These are phyloP conservation scores for Brachionus rotundiformis DNA, from an alignment of 1,140 invertebrate species.

Conservation along the genomic window DNA sequence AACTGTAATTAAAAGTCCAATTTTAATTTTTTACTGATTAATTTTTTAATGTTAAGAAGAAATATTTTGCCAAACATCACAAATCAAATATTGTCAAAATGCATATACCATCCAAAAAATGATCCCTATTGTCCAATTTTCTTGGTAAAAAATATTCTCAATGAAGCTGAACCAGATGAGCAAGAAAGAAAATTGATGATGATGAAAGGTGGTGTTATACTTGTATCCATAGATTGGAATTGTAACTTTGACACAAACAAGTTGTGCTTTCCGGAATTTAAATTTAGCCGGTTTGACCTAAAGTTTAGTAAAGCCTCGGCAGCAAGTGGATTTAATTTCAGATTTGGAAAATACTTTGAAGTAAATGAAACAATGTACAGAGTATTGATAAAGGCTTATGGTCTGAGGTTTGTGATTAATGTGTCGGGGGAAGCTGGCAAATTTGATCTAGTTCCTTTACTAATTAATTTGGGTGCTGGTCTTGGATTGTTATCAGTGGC, in stretches of 20 bases:
- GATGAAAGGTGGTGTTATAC: constrained; percentile 65
- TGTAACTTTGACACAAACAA: constrained; percentile 66
- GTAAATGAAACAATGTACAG: constrained; percentile 26
- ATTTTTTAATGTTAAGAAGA: background rate
- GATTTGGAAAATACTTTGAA: constrained; percentile 13
- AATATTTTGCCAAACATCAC: constrained; percentile 27
- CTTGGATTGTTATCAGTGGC: constrained; percentile 34
- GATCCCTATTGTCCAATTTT: constrained; percentile 67
- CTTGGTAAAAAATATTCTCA: constrained; percentile 64
- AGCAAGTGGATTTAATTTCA: constrained; percentile 66
- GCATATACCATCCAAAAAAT: background rate
- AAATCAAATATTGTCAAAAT: constrained; percentile 2
- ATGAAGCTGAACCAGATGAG: constrained; percentile 60
- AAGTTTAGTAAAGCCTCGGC: constrained; percentile 58
- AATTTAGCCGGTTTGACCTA: constrained; percentile 64
- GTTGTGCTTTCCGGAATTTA: constrained; percentile 61
- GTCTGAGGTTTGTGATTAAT: constrained; percentile 52
- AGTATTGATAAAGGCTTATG: constrained; percentile 53
- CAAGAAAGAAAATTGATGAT: constrained; percentile 54
- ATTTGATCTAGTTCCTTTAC: constrained; percentile 52
- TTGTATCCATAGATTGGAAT: constrained; percentile 66
- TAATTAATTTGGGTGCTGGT: constrained; percentile 35
- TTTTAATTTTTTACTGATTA: background rate
- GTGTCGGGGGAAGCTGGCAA: constrained; percentile 53
- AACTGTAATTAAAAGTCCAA: constrained; percentile 3